Evolutionary conservation across 2,797 vertebrate species (phyloP), one percentile per base, ranked within the genome.

Genomic region (Lophius americanus): DNA sequence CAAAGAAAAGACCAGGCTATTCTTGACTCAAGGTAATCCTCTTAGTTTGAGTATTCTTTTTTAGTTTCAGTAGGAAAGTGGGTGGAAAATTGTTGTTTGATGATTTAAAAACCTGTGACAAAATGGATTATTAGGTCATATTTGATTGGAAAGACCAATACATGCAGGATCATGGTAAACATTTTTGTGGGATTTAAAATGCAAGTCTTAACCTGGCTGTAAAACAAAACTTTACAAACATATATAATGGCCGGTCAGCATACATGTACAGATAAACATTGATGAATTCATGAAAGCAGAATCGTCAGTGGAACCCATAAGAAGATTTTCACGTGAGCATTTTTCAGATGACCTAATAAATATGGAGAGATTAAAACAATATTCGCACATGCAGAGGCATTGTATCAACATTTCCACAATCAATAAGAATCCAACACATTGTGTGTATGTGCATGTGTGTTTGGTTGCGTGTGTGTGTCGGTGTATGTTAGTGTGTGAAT

Each of bases 21-120:
- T 70, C 60, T 74, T 70, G 47, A 56, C 36, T 42, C 23, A 12
- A 70, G 64, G 64, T 72, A 79, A 82, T 80, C 76, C 63, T 70
- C 57, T 65, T 64, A 57, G 51, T 57, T 65, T 54, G 35, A 4
- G 44, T 58, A 41, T 67, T 58, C 36, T 14, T 61, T 71, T 71
- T 51, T 23, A 70, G 55, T 42, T 42, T 55, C 37, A 11, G 2
- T 56, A 5, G 42, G 66, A n/a, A 66, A 60, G 44, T 51, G 35
- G 4, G 70, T 50, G 54, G 55, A 0, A 23, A 2, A 35, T 32
- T 63, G 12, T 42, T 32, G 10, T 67, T 23, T 49, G 51, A 73
- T 43, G 35, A 78, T 73, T 72, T 56, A 14, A 50, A 81, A 49
- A 66, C 51, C 43, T 10, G 4, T n/a, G 55, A 49, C 44, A 56